phyloP scores from a whole-genome alignment of 2,888 invertebrate genomes.

The Phaedon cochleariae region DNA sequence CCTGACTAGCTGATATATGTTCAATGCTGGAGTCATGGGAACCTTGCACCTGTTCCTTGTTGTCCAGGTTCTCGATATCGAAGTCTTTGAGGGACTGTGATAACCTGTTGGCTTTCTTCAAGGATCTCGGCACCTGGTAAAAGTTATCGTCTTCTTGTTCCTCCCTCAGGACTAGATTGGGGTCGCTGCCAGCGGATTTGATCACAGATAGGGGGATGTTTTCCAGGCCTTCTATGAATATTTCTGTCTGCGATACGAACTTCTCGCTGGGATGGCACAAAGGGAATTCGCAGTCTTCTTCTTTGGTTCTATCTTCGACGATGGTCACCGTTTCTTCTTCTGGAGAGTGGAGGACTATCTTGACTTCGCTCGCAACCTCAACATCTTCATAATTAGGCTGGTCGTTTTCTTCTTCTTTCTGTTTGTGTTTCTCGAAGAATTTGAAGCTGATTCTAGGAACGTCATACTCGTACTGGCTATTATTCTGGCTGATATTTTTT shows the following conservation, averaged over 20 bases:
- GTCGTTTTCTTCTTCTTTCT: slow-evolving; percentile 44
- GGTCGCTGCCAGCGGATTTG: slow-evolving; percentile 58
- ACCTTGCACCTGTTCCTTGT: slow-evolving; percentile 27
- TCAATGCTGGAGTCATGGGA: slow-evolving; percentile 57
- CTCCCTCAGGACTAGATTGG: slow-evolving; percentile 50
- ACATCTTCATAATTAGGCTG: slow-evolving; percentile 34
- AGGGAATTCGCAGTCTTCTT: slow-evolving; percentile 21
- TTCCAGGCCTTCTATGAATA: slow-evolving; percentile 40
- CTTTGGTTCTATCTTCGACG: background rate
- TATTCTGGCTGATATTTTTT: slow-evolving; percentile 44
- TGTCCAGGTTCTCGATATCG: slow-evolving; percentile 49
- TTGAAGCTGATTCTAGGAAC: slow-evolving; percentile 61
- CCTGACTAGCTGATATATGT: slow-evolving; percentile 58
- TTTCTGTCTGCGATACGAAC: slow-evolving; percentile 45
- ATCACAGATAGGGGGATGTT: slow-evolving; percentile 40
- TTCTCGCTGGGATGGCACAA: slow-evolving; percentile 41
- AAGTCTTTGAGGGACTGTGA: slow-evolving; percentile 59
- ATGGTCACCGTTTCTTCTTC: background rate
- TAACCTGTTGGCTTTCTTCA: slow-evolving; percentile 50
- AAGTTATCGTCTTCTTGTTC: slow-evolving; percentile 50
- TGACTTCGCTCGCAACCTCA: slow-evolving; percentile 49
- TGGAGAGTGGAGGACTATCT: slow-evolving; percentile 43
- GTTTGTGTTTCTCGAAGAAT: slow-evolving; percentile 54
- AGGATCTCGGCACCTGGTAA: slow-evolving; percentile 58
- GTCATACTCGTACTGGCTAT: slow-evolving; percentile 55